These are phyloP conservation scores for Trichogramma pretiosum DNA, from an alignment of 1,140 invertebrate genomes.

Conservation along the genomic window DNA sequence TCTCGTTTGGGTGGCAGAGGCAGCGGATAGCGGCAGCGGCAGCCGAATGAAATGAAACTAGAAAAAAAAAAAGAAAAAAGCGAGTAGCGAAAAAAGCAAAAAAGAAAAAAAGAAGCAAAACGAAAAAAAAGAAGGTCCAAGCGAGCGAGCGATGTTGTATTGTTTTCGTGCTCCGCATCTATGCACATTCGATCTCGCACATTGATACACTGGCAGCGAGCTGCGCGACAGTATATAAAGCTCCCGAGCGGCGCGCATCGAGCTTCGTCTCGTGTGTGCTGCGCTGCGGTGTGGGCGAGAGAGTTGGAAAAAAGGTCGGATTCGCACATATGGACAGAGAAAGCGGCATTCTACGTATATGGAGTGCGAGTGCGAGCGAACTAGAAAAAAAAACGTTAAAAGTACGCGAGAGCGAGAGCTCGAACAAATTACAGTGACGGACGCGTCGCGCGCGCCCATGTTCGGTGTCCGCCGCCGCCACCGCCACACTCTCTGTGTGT, in stretches of 20 bases:
- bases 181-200: background rate
- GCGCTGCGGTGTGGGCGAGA: no score
- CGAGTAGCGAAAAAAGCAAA: no score
- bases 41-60: no score
- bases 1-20: no score
- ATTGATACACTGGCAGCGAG: conserved; percentile 2
- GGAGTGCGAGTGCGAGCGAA: background rate
- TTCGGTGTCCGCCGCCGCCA: no score
- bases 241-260: no score
- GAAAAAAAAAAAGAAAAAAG: conserved; percentile 14
- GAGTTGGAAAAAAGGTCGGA: no score
- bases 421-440: conserved; percentile 7
- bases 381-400: conserved; percentile 10
- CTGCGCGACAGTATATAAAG: background rate
- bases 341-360: no score
- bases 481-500: background rate
- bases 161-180: conserved; percentile 14
- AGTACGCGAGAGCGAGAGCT: conserved; percentile 8
- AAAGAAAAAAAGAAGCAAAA: conserved; percentile 20
- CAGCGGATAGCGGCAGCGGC: no score
- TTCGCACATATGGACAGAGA: no score
- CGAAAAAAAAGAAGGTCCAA: no score
- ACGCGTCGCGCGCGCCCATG: background rate
- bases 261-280: no score
- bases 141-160: conserved; percentile 14